A percentile compares a stretch with the other conserved stretches of the same genome.
These are phyloP conservation scores for Falco novaeseelandiae DNA, from an alignment of 2,797 vertebrate genomes.

Conservation along the genomic window DNA sequence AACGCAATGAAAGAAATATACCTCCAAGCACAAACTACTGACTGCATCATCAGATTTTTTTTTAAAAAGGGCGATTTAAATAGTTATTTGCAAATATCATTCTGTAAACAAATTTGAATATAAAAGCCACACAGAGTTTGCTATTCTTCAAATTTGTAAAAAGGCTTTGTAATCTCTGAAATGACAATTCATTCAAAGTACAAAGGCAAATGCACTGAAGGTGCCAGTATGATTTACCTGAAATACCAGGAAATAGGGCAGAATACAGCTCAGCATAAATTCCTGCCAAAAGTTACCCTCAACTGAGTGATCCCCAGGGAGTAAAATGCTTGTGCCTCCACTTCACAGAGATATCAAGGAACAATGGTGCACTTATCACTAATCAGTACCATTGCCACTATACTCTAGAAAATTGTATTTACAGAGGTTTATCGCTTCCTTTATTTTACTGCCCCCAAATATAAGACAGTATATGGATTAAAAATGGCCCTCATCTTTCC, in stretches of 20 bases:
- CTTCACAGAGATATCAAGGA: background rate
- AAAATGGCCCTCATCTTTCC: background rate
- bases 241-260: constrained; percentile 49
- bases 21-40: constrained; percentile 22
- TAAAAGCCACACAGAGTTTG: constrained; percentile 51
- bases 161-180: constrained; percentile 54
- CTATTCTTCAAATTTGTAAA: constrained; percentile 54
- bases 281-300: constrained; percentile 18
- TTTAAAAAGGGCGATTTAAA: constrained; percentile 10
- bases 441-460: background rate
- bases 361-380: background rate
- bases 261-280: constrained; percentile 45
- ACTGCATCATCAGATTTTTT: constrained; percentile 13
- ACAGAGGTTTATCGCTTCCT: background rate
- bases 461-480: background rate
- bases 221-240: constrained; percentile 35
- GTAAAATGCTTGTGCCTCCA: constrained; percentile 28
- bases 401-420: constrained; percentile 3
- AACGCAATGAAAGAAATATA: constrained; percentile 61
- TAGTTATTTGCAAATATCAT: constrained; percentile 49
- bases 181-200: constrained; percentile 38
- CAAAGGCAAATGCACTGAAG: constrained; percentile 24
- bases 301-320: constrained; percentile 51
- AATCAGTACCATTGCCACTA: constrained; percentile 1
- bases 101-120: constrained; percentile 74